Evolutionary conservation across 2,113 vertebrate species (phyloP).

Genomic region (Gymnarchus niloticus): DNA sequence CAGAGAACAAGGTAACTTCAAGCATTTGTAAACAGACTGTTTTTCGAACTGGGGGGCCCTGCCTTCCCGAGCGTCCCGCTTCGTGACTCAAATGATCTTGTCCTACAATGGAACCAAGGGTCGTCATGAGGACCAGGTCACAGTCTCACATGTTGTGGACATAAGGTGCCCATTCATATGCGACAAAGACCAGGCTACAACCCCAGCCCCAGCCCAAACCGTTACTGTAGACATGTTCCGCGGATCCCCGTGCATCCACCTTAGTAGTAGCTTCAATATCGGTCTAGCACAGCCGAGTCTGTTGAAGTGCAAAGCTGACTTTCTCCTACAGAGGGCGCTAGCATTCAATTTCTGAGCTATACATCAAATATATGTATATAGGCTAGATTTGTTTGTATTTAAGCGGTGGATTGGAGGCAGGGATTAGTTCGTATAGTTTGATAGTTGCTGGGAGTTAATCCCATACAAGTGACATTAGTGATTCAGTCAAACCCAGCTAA

Average conservation of each 20-base stretch:
- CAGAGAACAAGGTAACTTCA: neutral
- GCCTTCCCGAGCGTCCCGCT: neutral
- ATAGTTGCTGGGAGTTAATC: neutral
- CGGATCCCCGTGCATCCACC: neutral
- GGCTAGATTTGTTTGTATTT: neutral
- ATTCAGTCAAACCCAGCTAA: neutral
- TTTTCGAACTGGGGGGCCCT: neutral
- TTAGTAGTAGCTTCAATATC: neutral
- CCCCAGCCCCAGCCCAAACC: neutral
- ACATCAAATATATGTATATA: neutral
- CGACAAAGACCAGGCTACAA: neutral
- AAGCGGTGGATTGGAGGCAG: neutral
- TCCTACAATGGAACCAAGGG: too few species aligned
- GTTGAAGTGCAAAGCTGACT: neutral
- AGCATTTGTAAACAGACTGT: neutral
- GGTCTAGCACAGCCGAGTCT: neutral
- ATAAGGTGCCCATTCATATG: neutral
- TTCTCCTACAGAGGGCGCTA: slow-evolving; percentile 64
- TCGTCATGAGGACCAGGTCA: too few species aligned
- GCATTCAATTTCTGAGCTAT: slow-evolving; percentile 51
- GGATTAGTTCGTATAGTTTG: neutral
- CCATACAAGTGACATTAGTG: neutral
- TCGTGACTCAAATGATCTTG: neutral
- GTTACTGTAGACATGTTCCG: neutral
- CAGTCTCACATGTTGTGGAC: neutral